Conservation (phyloP, 2,113 vertebrate species). For the Phyllostomus hastatus region DNA sequence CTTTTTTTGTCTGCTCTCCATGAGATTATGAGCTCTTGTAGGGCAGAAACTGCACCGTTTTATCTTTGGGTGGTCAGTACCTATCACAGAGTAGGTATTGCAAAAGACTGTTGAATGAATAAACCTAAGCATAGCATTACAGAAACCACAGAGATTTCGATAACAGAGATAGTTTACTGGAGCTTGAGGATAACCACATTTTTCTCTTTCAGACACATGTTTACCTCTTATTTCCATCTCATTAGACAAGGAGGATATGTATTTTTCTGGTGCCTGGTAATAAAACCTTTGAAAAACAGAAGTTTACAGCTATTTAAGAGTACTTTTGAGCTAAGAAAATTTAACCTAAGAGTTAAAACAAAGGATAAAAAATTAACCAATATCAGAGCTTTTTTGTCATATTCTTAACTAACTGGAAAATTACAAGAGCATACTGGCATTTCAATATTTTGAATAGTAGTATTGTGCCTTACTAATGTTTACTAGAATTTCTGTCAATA, state of each 20-base stretch:
- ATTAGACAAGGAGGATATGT: not conserved
- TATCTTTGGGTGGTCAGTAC: not conserved
- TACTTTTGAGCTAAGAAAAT: constrained; percentile 45
- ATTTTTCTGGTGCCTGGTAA: constrained; percentile 31
- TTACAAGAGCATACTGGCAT: not conserved
- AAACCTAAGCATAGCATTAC: not conserved
- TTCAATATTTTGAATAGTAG: constrained; percentile 22
- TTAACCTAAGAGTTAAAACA: constrained; percentile 45
- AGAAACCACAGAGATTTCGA: not conserved
- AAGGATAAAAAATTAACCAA: constrained; percentile 3
- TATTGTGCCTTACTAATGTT: not conserved
- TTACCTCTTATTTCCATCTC: constrained; percentile 22
- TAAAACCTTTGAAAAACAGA: constrained; percentile 45
- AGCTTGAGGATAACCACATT: not conserved
- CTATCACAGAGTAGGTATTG: not conserved
- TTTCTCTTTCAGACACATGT: not conserved
- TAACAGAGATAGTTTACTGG: not conserved
- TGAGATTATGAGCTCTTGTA: not conserved
- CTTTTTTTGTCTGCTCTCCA: not conserved
- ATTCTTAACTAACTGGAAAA: constrained; percentile 5
- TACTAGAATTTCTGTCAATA: not conserved
- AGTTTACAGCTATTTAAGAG: not conserved
- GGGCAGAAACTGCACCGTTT: not conserved
- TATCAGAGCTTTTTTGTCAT: not conserved
- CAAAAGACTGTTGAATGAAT: not conserved